These are phyloP conservation scores for Cygnus buccinator DNA, from an alignment of 2,113 vertebrate species.

Conservation along the genomic window DNA sequence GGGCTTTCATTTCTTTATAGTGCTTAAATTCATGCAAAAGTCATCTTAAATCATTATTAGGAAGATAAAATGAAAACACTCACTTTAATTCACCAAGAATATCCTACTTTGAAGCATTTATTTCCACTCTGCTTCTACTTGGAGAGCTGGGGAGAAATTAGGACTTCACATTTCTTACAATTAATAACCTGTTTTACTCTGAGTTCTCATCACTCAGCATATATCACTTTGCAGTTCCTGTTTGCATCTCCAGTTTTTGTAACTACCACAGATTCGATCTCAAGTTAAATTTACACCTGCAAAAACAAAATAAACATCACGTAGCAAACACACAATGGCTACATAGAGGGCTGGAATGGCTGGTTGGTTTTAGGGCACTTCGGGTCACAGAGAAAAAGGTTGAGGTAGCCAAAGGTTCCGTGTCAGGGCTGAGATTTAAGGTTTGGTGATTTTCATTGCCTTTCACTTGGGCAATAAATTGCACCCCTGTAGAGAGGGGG, in stretches of 20 bases:
- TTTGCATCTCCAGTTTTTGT: neutral
- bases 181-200: slow-evolving; percentile 12
- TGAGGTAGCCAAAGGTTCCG: neutral
- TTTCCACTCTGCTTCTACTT: slow-evolving; percentile 39
- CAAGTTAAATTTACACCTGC: slow-evolving; percentile 25
- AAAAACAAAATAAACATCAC: neutral
- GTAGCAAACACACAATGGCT: neutral
- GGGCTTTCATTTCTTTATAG: slow-evolving; percentile 32
- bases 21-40: slow-evolving; percentile 33
- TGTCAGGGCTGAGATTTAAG: slow-evolving; percentile 10
- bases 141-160: slow-evolving; percentile 53
- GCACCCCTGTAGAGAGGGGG: slow-evolving; percentile 1
- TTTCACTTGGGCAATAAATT: slow-evolving; percentile 34
- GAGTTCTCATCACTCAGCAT: neutral
- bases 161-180: slow-evolving; percentile 25
- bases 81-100: slow-evolving; percentile 41
- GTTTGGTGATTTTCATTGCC: slow-evolving; percentile 32
- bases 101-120: slow-evolving; percentile 33
- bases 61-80: slow-evolving; percentile 54
- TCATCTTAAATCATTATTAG: slow-evolving; percentile 48
- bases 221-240: neutral
- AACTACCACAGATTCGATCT: neutral
- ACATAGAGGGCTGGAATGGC: neutral
- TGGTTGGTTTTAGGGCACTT: neutral
- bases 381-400: neutral